Percentiles rank a stretch among this genome's conserved stretches.
Evolutionary conservation across 2,797 vertebrate genomes (phyloP).

Genomic region (Myotis myotis): DNA sequence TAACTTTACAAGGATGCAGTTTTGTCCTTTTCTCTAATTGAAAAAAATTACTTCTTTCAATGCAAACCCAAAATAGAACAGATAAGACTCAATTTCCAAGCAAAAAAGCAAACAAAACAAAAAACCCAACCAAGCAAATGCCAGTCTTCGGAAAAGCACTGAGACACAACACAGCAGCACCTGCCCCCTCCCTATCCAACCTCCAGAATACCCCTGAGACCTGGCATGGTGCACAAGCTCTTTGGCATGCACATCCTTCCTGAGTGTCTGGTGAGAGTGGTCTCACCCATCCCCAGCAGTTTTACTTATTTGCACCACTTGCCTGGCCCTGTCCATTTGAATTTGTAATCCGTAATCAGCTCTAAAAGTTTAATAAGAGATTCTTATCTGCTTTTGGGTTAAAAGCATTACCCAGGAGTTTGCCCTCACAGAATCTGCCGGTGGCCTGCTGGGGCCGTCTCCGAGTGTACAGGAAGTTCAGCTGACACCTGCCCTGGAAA

Average conservation of each 20-base stretch:
- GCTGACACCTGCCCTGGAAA: neutral
- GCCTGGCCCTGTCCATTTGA: neutral
- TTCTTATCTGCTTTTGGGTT: neutral
- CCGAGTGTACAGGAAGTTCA: neutral
- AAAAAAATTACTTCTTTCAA: neutral
- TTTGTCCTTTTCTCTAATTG: neutral
- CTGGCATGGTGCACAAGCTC: neutral
- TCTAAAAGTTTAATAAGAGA: neutral
- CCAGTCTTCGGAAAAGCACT: neutral
- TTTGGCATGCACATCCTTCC: neutral
- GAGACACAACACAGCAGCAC: neutral
- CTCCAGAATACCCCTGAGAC: too few relatives aligned
- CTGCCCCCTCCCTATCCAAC: neutral
- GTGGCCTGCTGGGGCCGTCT: neutral
- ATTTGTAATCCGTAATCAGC: neutral
- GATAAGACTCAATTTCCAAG: neutral
- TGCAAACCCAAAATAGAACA: neutral
- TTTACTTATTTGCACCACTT: neutral
- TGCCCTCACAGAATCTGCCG: neutral
- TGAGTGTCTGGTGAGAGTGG: neutral
- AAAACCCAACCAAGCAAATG: neutral
- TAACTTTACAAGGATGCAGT: neutral
- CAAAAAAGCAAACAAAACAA: neutral
- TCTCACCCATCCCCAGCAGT: neutral
- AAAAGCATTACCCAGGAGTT: neutral